A percentile compares a stretch with the other conserved stretches of the same genome.
Evolutionary conservation across 1,140 invertebrate species (phyloP).

Genomic region (Cyrtorhinus lividipennis): DNA sequence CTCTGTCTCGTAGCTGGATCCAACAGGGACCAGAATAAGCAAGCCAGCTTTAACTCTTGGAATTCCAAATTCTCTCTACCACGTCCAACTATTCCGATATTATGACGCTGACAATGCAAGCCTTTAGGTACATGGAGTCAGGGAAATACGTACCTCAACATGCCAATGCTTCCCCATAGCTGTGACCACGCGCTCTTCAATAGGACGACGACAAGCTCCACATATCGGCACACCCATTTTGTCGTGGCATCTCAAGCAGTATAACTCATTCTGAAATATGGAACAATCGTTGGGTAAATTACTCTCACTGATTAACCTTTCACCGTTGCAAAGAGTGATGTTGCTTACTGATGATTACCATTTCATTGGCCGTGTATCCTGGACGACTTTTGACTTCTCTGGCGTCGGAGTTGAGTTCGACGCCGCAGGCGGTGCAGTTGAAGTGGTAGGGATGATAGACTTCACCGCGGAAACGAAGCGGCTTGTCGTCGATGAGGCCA

Average conservation of each 20-base stretch:
- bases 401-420: constrained; percentile 77
- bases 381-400: constrained; percentile 83
- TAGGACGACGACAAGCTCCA: constrained; percentile 89
- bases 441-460: constrained; percentile 99
- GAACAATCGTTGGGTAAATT: too few relatives aligned
- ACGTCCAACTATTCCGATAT: too few relatives aligned
- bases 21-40: too few relatives aligned
- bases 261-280: constrained; percentile 76
- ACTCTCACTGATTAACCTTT: neutral
- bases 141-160: constrained; percentile 63
- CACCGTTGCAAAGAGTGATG: neutral
- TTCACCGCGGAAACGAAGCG: constrained; percentile 89
- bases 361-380: constrained; percentile 79
- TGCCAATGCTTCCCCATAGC: constrained; percentile 99
- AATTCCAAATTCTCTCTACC: too few relatives aligned
- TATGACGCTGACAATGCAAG: too few relatives aligned
- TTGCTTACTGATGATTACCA: too few relatives aligned
- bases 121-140: too few relatives aligned
- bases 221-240: constrained; percentile 98
- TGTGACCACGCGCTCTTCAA: constrained; percentile 92
- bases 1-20: too few relatives aligned
- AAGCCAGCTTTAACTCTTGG: too few relatives aligned
- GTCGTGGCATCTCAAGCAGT: constrained; percentile 95
- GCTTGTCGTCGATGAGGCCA: constrained; percentile 91
- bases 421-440: constrained; percentile 83